phyloP scores from a whole-genome alignment of 1,140 invertebrate genomes.

The Pseudomyrmex dendroicus region DNA sequence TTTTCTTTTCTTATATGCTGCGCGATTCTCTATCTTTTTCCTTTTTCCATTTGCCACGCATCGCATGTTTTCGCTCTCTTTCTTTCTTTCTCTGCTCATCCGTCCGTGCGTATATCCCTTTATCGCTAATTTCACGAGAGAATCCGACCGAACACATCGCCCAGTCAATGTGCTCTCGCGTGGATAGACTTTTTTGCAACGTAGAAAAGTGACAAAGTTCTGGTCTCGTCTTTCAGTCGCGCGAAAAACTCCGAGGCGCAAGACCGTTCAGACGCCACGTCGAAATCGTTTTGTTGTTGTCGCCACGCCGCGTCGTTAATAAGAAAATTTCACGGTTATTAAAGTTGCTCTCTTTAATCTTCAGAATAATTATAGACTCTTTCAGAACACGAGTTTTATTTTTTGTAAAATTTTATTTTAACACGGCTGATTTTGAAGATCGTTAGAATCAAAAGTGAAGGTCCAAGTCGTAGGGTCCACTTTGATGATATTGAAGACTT shows the following conservation, averaged over 20 bases:
- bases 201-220: conserved; percentile 42
- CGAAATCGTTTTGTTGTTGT: conserved; percentile 30
- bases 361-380: too few relatives aligned
- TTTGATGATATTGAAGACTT: too few relatives aligned
- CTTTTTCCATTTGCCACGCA: conserved; percentile 64
- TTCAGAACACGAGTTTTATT: too few relatives aligned
- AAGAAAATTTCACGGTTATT: conserved; percentile 1
- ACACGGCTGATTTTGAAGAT: too few relatives aligned
- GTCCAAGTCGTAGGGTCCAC: too few relatives aligned
- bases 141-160: conserved; percentile 32
- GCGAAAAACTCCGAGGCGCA: conserved; percentile 26
- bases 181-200: conserved; percentile 51
- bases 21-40: conserved; percentile 53
- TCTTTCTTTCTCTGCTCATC: background rate
- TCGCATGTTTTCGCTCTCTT: background rate
- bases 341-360: too few relatives aligned
- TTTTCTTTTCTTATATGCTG: conserved; percentile 74
- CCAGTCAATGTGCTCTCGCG: conserved; percentile 67
- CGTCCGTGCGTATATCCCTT: conserved; percentile 36
- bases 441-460: too few relatives aligned
- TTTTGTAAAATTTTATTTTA: too few relatives aligned
- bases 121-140: conserved; percentile 56
- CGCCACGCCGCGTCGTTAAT: background rate
- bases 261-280: background rate
- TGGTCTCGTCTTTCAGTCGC: background rate